Base-by-base conservation (phyloP, 2,888 invertebrate species). In the Ligdia adustata region DNA sequence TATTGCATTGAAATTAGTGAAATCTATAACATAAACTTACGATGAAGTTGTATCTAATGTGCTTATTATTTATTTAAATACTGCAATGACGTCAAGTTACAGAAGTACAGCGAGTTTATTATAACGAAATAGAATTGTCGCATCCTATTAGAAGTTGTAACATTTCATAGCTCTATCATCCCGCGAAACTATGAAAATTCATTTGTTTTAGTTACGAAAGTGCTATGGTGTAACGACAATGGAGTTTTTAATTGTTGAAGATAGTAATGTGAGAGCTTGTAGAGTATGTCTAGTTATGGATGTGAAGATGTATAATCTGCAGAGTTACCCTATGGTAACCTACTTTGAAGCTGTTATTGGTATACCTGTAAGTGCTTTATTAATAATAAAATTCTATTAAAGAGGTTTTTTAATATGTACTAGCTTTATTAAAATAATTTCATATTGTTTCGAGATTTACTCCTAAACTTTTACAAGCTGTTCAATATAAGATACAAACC, bases 131-230 rank as follows among this genome's bases (percentile, higher is more conserved):
- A 48, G 42, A 41, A 6, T 6, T 37, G 42, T 37, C 32, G 16
- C 4, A 9, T 38, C 4, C 6, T 35, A 56, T 48, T 54, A 78
- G 81, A 66, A 79, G 73, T 75, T 86, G 85, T 86, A 85, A 69
- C 72, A 78, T 76, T 84, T 85, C 81, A 68, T 85, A 85, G 69
- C 69, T 84, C 80, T 77, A 80, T 76, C 63, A 40, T 57, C 54
- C 72, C 77, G 78, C 77, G 73, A 82, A 79, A 60, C 44, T 75
- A 75, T 69, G 67, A 78, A 76, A 37, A 33, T 24, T 34, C 7
- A 59, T 59, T 57, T 42, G 53, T 62, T 63, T 61, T 55, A 38
- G 28, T 22, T 44, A 40, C 56, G 52, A 42, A 32, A 27, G 48
- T 39, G 15, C 31, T 52, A 22, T 44, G 29, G 26, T 15, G 20